Percentiles rank a stretch among this genome's conserved stretches.
phyloP scores from a whole-genome alignment of 2,888 invertebrate species.

The Elysia crispata region DNA sequence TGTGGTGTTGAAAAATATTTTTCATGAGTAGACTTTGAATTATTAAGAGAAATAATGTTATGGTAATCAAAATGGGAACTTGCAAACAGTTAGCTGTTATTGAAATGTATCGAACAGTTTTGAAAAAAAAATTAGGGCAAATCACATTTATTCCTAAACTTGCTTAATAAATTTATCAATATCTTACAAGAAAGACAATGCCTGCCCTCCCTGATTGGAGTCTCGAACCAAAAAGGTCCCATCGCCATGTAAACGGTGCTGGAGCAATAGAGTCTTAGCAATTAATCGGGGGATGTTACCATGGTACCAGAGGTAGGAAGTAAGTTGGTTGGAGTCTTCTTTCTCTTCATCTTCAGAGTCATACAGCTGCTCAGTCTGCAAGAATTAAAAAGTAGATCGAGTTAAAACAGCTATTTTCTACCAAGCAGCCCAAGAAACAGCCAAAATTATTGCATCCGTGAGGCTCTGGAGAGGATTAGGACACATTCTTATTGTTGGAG shows the following conservation, averaged over 20 bases:
- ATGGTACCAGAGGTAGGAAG: constrained; percentile 66
- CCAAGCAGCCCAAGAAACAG: too few relatives aligned
- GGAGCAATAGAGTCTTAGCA: constrained; percentile 61
- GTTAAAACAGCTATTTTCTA: too few relatives aligned
- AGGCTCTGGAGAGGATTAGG: too few relatives aligned
- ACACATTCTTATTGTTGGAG: too few relatives aligned
- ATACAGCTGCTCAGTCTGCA: neutral
- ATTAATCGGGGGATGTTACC: constrained; percentile 59
- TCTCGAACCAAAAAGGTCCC: constrained; percentile 83
- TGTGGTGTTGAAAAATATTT: too few relatives aligned
- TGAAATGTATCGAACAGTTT: too few relatives aligned
- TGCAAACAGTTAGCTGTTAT: neutral
- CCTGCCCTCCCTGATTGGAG: constrained; percentile 90
- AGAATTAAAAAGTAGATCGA: too few relatives aligned
- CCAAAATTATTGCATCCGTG: too few relatives aligned
- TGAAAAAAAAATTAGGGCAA: too few relatives aligned
- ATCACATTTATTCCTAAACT: too few relatives aligned
- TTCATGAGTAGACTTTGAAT: too few relatives aligned
- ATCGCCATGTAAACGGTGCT: constrained; percentile 56
- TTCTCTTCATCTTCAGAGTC: constrained; percentile 52
- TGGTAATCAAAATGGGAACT: neutral
- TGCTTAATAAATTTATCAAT: neutral
- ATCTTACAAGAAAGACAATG: constrained; percentile 50
- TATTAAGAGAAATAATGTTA: too few relatives aligned
- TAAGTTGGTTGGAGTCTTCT: constrained; percentile 46